phyloP scores from a whole-genome alignment of 30 jellyfish, hydroid and myxozoan species.

The Hydra vulgaris region DNA sequence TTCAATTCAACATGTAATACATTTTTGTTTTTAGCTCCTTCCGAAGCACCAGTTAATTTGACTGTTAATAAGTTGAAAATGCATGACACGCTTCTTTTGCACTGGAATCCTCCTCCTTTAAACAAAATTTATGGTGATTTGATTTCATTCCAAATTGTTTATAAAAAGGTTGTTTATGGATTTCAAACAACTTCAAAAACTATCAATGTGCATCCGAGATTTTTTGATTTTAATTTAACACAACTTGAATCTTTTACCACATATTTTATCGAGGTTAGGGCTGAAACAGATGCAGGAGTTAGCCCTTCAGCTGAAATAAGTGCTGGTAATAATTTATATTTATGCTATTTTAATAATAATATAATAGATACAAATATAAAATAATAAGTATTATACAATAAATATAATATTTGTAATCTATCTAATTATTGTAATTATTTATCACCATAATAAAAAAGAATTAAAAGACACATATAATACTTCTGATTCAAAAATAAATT shows the following conservation, averaged over 20 bases:
- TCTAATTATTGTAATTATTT: no score
- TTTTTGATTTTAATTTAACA: background rate
- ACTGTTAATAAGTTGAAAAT: background rate
- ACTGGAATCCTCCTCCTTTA: constrained; percentile 33
- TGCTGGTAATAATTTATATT: background rate
- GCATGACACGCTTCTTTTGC: constrained; percentile 10
- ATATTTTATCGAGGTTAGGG: constrained; percentile 36
- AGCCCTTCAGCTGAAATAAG: constrained; percentile 39
- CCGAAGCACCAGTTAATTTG: constrained; percentile 10
- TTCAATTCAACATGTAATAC: no score
- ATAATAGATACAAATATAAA: no score
- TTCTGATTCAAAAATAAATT: no score
- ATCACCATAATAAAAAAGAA: no score
- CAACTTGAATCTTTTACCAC: constrained; percentile 19
- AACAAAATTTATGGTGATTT: constrained; percentile 27
- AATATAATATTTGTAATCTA: no score
- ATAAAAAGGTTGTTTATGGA: background rate
- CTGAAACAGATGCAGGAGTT: constrained; percentile 60
- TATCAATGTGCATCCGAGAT: constrained; percentile 14
- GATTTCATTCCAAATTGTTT: constrained; percentile 1
- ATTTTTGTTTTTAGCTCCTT: background rate
- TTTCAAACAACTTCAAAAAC: background rate
- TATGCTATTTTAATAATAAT: background rate
- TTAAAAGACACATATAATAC: no score
- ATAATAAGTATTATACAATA: no score